Base-by-base conservation (phyloP, 2,113 vertebrate species). In the Phainopepla nitens region DNA sequence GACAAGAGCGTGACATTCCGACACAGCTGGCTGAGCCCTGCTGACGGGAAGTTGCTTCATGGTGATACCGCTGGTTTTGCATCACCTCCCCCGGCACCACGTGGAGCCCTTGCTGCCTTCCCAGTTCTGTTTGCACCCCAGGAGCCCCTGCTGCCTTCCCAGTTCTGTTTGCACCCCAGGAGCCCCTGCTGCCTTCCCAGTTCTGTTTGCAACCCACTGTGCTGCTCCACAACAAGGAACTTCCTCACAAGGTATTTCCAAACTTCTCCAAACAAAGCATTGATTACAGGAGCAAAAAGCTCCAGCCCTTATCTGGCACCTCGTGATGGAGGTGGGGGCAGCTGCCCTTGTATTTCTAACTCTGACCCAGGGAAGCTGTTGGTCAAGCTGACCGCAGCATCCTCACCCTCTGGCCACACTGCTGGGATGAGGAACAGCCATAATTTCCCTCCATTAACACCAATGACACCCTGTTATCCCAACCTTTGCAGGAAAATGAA, bases 21-120 rank as follows among this genome's bases (percentile, higher is more conserved):
- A 41, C 4, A 5, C 3, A 4, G 65, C 33, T 9, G 4, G 36
- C 15, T 11, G 1, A 14, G 53, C 45, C 61, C 82, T 12, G 79
- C 82, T 95, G 94, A 96, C 29, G 23, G 96, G 96, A 97, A 96
- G 16, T 94, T 93, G 88, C 96, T 96, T 62, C 47, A 92, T 5
- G 88, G 90, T 68, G 85, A 60, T 31, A 56, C 78, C 0, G 3
- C 84, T 78, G 54, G 36, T 58, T 97, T 95, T 96, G 94, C 94
- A 80, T 87, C 80, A 45, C 72, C 90, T 83, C 73, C 93, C 90
- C 53, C 41, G 0, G 64, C 8, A 1, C 4, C 8, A 41, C 1
- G 0, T 0, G 0, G 31, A 94, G 83, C 77, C 77, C 71, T 41
- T 1, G 0, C 77, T 13, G 4, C 41, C 77, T 49, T 73, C 61